Evolutionary conservation across 2,888 invertebrate species (phyloP).

Genomic region (Aplocera efformata): DNA sequence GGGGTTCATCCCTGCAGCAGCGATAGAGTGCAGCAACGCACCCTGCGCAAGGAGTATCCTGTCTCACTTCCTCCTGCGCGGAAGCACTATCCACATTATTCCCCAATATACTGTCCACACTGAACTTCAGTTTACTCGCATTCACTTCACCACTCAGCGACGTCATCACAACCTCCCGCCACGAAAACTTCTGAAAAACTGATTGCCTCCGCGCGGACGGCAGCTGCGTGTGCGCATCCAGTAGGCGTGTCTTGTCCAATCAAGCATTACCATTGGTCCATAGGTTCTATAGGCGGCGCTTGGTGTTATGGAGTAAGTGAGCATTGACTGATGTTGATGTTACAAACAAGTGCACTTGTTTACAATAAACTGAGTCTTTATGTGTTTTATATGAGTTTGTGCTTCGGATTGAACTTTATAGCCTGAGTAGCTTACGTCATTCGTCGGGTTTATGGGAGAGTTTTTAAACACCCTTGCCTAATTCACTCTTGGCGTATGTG

Average conservation of each 20-base stretch:
- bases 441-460: conserved; percentile 36
- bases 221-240: no score
- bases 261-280: conserved; percentile 51
- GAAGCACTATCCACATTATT: conserved; percentile 48
- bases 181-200: conserved; percentile 63
- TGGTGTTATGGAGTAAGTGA: conserved; percentile 54
- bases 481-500: conserved; percentile 2
- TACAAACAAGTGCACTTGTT: conserved; percentile 72
- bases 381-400: conserved; percentile 74
- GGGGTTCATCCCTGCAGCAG: conserved; percentile 78
- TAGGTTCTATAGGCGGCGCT: conserved; percentile 49
- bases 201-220: no score
- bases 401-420: conserved; percentile 68
- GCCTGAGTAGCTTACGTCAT: conserved; percentile 58
- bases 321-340: conserved; percentile 63
- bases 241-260: conserved; percentile 58
- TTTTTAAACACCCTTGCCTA: conserved; percentile 25
- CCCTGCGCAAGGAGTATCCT: conserved; percentile 80
- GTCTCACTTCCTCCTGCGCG: conserved; percentile 43
- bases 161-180: conserved; percentile 50
- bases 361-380: conserved; percentile 73
- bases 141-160: conserved; percentile 61
- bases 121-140: conserved; percentile 82
- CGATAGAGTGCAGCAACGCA: conserved; percentile 83
- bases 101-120: conserved; percentile 85